Conservation (phyloP, 2,113 vertebrate genomes). For the Equus przewalskii region DNA sequence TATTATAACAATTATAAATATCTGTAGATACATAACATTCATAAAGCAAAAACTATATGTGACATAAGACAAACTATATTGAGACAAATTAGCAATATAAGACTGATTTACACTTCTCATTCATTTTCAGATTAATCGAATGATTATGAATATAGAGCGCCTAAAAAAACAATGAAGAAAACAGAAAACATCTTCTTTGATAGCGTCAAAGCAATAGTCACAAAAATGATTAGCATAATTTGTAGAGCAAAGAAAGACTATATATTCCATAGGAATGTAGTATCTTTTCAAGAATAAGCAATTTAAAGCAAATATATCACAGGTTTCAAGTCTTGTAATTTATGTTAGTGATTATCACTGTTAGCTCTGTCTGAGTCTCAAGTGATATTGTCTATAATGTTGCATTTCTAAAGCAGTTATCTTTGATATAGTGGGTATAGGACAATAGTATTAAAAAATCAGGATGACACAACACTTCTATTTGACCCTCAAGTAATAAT, state of each 20-base stretch:
- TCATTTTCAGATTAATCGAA: background rate
- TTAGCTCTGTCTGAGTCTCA: background rate
- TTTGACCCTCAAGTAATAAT: background rate
- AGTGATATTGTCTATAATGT: background rate
- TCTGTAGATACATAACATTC: background rate
- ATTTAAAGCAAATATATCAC: background rate
- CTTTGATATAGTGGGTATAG: background rate
- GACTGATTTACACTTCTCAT: background rate
- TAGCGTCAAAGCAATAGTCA: background rate
- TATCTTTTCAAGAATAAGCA: background rate
- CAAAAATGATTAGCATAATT: background rate
- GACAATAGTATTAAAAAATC: background rate
- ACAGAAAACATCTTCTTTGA: background rate
- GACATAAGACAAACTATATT: background rate
- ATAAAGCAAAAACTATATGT: conserved; percentile 10
- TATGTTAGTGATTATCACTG: background rate
- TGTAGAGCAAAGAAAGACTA: background rate
- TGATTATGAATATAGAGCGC: background rate
- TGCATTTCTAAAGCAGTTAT: background rate
- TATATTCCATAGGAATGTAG: background rate
- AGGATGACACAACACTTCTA: background rate
- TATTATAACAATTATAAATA: background rate
- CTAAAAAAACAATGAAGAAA: background rate
- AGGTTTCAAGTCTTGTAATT: background rate
- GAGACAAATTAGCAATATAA: background rate